Percentiles rank a stretch among this genome's conserved stretches.
phyloP scores from a whole-genome alignment of 1,140 invertebrate genomes.

The Megalonaias nervosa region DNA sequence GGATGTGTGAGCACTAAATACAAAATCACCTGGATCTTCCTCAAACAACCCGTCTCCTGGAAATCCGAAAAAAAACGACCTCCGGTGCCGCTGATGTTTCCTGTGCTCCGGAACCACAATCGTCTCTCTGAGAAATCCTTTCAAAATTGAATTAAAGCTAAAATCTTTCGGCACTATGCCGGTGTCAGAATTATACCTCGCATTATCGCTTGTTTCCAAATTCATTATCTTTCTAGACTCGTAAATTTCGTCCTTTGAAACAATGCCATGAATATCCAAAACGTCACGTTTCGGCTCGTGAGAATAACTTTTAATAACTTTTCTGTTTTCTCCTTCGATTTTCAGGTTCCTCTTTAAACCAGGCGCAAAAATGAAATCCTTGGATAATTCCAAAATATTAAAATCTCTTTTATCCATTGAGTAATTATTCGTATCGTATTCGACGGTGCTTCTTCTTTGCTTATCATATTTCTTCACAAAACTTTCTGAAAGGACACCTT shows the following conservation, averaged over 20 bases:
- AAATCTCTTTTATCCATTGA: background rate
- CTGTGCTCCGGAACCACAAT: constrained; percentile 5
- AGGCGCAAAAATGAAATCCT: background rate
- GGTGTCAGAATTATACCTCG: constrained; percentile 14
- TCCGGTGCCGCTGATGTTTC: constrained; percentile 8
- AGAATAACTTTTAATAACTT: background rate
- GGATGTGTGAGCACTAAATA: constrained; percentile 28
- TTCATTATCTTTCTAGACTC: background rate
- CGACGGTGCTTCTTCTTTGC: background rate
- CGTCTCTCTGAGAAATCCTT: too few species aligned
- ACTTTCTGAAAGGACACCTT: background rate
- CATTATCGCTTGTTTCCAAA: background rate
- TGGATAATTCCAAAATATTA: background rate
- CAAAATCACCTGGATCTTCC: constrained; percentile 1
- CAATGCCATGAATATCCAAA: background rate
- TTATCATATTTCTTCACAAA: background rate
- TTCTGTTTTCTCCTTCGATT: background rate
- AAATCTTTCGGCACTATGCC: constrained; percentile 10
- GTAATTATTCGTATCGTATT: background rate
- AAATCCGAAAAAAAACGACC: constrained; percentile 25
- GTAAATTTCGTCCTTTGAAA: background rate
- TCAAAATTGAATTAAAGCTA: background rate
- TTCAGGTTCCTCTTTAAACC: background rate
- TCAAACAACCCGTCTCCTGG: constrained; percentile 2
- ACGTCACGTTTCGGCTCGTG: background rate